Evolutionary conservation across 2,113 vertebrate genomes (phyloP).

Genomic region (Atrichornis clamosus): DNA sequence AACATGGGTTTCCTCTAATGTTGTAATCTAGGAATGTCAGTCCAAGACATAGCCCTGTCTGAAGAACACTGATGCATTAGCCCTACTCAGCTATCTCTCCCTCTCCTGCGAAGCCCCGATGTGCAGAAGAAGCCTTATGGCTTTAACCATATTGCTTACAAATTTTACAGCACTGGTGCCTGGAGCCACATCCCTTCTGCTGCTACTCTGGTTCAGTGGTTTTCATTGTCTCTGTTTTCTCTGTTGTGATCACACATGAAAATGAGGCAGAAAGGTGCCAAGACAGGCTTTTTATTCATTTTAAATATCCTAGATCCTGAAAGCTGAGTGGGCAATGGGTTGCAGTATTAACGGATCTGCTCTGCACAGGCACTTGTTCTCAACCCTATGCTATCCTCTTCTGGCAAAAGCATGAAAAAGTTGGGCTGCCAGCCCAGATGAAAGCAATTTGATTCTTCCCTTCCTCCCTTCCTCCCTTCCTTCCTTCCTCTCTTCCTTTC

Average conservation of each 20-base stretch:
- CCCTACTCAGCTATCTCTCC: not conserved
- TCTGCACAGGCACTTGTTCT: not conserved
- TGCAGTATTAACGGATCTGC: not conserved
- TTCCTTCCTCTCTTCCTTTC: not conserved
- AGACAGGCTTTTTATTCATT: not conserved
- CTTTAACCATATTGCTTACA: slow-evolving; percentile 14
- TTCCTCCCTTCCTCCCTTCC: too few species aligned
- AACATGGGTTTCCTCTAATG: not conserved
- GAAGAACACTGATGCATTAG: not conserved
- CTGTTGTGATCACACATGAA: not conserved
- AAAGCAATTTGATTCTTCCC: not conserved
- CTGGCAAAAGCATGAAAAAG: not conserved
- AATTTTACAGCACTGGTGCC: not conserved
- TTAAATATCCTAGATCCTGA: not conserved
- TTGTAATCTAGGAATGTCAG: not conserved
- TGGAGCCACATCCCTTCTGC: slow-evolving; percentile 17
- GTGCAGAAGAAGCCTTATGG: slow-evolving; percentile 13
- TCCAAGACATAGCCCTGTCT: not conserved
- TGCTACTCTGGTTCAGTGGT: slow-evolving; percentile 3
- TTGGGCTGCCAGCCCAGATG: not conserved
- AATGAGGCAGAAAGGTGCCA: slow-evolving; percentile 5
- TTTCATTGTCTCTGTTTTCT: slow-evolving; percentile 17
- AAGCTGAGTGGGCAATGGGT: not conserved
- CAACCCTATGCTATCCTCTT: not conserved
- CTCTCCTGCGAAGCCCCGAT: not conserved